Evolutionary conservation across 1,140 invertebrate genomes (phyloP).

Genomic region (Aporrectodea caliginosa): DNA sequence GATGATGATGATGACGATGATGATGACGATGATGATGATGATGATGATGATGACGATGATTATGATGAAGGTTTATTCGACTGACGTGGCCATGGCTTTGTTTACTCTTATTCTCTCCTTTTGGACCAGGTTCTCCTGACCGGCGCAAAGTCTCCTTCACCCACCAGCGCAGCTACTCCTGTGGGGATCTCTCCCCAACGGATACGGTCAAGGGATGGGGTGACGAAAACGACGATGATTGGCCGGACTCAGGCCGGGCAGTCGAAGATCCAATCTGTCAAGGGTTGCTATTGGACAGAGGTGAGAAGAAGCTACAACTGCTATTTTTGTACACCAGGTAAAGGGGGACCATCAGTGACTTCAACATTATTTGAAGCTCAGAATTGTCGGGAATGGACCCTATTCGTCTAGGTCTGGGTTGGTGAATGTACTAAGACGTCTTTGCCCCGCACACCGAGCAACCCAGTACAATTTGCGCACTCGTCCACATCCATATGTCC

Average conservation of each 20-base stretch:
- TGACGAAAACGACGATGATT: constrained; percentile 17
- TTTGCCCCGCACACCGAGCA: no score
- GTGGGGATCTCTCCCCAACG: constrained; percentile 20
- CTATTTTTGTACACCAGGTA: no score
- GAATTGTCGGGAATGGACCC: no score
- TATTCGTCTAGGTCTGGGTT: no score
- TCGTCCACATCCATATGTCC: no score
- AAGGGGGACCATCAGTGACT: no score
- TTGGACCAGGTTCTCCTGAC: not conserved
- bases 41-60: not conserved
- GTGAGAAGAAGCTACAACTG: no score
- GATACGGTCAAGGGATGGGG: constrained; percentile 7
- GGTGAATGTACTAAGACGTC: no score
- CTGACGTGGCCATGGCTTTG: not conserved
- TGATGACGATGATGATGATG: not conserved
- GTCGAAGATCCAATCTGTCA: not conserved
- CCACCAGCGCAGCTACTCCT: constrained; percentile 19
- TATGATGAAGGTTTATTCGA: not conserved
- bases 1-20: not conserved
- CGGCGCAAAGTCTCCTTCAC: constrained; percentile 14
- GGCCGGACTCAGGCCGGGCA: not conserved
- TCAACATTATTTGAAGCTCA: no score
- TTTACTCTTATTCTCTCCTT: not conserved
- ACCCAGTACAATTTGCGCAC: no score
- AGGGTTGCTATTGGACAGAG: not conserved